phyloP scores from a whole-genome alignment of 2,113 vertebrate genomes.

The Gallinago jamesoni region DNA sequence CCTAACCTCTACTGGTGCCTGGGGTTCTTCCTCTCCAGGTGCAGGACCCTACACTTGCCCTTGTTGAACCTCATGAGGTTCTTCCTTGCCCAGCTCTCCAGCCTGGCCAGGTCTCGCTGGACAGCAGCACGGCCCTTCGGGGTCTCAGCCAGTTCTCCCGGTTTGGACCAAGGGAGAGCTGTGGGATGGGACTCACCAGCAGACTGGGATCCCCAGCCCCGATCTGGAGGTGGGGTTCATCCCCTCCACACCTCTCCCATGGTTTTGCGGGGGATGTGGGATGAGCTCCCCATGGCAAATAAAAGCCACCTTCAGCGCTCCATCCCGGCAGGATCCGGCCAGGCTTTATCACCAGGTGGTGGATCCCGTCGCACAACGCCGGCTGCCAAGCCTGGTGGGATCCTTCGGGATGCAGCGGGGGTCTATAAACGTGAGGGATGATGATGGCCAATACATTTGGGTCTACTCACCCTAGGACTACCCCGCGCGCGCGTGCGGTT shows the following conservation, averaged over 20 bases:
- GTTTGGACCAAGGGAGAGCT: background rate
- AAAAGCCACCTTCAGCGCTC: rapidly evolving
- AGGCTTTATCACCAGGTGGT: rapidly evolving
- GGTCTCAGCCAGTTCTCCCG: no score
- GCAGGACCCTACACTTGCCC: no score
- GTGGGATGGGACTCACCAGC: background rate
- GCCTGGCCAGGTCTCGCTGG: no score
- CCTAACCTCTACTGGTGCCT: no score
- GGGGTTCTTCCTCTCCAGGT: no score
- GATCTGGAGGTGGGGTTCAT: background rate
- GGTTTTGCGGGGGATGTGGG: background rate
- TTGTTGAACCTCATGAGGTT: no score
- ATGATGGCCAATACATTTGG: background rate
- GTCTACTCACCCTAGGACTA: background rate
- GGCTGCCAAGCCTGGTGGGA: background rate
- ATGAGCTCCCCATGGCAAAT: background rate
- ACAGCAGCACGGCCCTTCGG: no score
- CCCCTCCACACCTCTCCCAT: rapidly evolving
- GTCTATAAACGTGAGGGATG: background rate
- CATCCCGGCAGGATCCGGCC: background rate
- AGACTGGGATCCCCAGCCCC: background rate
- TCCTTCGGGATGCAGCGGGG: background rate
- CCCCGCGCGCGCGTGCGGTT: rapidly evolving
- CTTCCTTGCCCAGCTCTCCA: no score
- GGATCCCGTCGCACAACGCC: background rate